Percentiles rank a stretch among this genome's conserved stretches.
Conservation (phyloP, 2,113 vertebrate species). For the Empidonax alnorum region DNA sequence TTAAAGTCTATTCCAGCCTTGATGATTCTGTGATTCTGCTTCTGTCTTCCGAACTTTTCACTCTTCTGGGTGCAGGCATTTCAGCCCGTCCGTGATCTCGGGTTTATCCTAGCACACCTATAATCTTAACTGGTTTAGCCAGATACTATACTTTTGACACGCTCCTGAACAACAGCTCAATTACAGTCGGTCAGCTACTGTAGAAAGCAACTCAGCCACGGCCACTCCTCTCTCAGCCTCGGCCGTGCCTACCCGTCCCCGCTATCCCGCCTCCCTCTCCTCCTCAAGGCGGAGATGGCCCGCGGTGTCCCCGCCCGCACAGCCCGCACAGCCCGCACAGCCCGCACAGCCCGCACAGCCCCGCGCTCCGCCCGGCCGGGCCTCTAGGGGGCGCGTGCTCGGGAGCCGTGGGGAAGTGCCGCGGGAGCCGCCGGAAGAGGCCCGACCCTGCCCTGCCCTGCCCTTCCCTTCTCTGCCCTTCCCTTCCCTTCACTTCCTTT, state of each 20-base stretch:
- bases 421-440: rapidly evolving
- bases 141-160: background rate
- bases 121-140: background rate
- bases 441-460: no score
- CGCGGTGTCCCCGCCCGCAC: no score
- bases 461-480: no score
- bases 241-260: rapidly evolving
- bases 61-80: background rate
- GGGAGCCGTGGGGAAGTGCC: rapidly evolving
- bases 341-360: no score
- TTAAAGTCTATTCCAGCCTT: background rate
- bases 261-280: rapidly evolving
- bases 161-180: rapidly evolving
- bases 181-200: rapidly evolving
- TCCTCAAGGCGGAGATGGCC: no score
- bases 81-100: rapidly evolving
- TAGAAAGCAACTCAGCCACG: rapidly evolving
- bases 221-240: rapidly evolving
- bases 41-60: background rate
- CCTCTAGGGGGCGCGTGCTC: rapidly evolving
- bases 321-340: background rate
- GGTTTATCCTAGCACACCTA: background rate
- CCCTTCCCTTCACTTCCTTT: no score
- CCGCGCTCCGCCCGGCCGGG: background rate
- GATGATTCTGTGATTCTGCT: background rate